Percentiles rank a stretch among this genome's conserved stretches.
These are phyloP conservation scores for Drosophila acutilabella DNA, from an alignment of 2,888 invertebrate genomes.

Conservation along the genomic window DNA sequence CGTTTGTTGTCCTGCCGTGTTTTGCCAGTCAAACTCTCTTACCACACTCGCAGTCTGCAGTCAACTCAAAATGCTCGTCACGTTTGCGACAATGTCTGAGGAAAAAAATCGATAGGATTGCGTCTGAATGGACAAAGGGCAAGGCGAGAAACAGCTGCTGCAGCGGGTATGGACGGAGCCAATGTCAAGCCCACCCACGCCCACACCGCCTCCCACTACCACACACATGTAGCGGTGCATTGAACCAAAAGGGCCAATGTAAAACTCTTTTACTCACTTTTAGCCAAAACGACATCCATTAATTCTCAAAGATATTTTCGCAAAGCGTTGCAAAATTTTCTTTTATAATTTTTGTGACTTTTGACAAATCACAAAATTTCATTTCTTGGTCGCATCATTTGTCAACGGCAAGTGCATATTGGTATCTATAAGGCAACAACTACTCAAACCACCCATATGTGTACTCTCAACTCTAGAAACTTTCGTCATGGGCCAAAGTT, in stretches of 20 bases:
- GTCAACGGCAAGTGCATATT: constrained; percentile 61
- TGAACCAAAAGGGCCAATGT: constrained; percentile 40
- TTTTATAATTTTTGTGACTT: constrained; percentile 52
- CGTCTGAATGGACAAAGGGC: constrained; percentile 44
- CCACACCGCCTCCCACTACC: not conserved
- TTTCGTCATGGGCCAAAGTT: constrained; percentile 65
- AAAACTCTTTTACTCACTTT: constrained; percentile 46
- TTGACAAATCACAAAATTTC: constrained; percentile 71
- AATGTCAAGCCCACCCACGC: not conserved
- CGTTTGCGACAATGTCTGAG: constrained; percentile 70
- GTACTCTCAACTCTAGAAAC: constrained; percentile 14
- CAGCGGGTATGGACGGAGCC: constrained; percentile 3
- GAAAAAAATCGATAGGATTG: constrained; percentile 64
- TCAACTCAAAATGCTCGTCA: constrained; percentile 65
- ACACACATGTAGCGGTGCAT: constrained; percentile 39
- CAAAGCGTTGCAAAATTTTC: constrained; percentile 58
- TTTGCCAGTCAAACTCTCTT: not conserved
- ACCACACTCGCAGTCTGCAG: constrained; percentile 2
- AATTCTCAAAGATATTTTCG: constrained; percentile 50
- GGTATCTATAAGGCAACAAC: constrained; percentile 24
- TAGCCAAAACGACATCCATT: constrained; percentile 49
- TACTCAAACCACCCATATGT: constrained; percentile 20
- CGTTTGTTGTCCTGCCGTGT: not conserved
- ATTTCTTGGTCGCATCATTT: constrained; percentile 61
- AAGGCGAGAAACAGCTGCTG: constrained; percentile 47